Evolutionary conservation across 1,140 invertebrate species (phyloP).

Genomic region (Bacillus rossius): DNA sequence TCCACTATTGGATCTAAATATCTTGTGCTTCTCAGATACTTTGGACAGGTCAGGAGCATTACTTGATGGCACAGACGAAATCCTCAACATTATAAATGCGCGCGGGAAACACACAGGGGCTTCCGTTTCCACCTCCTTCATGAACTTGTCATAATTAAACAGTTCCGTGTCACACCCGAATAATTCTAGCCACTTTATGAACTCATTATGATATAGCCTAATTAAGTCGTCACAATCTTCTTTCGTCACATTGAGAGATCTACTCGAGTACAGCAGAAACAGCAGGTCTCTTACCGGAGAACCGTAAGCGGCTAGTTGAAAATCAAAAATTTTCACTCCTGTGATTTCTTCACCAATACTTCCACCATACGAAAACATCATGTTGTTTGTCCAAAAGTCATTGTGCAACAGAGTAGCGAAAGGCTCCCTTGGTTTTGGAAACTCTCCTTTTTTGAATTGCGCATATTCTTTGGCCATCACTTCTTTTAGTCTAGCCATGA

Average conservation of each 20-base stretch:
- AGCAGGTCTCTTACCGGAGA: slow-evolving; percentile 12
- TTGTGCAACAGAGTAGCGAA: slow-evolving; percentile 13
- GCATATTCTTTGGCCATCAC: too few species aligned
- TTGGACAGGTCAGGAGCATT: too few species aligned
- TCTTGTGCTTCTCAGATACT: too few species aligned
- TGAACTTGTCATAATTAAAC: background rate
- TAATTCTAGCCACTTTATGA: background rate
- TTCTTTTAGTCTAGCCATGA: too few species aligned
- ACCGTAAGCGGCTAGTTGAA: slow-evolving; percentile 3
- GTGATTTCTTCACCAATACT: background rate
- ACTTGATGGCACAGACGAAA: too few species aligned
- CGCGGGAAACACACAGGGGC: background rate
- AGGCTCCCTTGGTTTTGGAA: too few species aligned
- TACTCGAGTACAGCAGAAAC: slow-evolving; percentile 10
- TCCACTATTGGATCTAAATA: too few species aligned
- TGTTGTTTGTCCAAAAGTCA: slow-evolving; percentile 17
- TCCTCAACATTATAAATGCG: background rate
- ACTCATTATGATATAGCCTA: background rate
- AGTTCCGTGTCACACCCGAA: background rate
- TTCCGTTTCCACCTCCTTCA: slow-evolving; percentile 1
- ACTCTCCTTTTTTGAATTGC: too few species aligned
- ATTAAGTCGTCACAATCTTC: background rate
- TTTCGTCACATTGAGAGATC: background rate
- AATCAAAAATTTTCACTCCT: slow-evolving; percentile 12
- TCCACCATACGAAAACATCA: slow-evolving; percentile 10